phyloP scores from a whole-genome alignment of 2,797 vertebrate species.

The Myiotriccus ornatus region DNA sequence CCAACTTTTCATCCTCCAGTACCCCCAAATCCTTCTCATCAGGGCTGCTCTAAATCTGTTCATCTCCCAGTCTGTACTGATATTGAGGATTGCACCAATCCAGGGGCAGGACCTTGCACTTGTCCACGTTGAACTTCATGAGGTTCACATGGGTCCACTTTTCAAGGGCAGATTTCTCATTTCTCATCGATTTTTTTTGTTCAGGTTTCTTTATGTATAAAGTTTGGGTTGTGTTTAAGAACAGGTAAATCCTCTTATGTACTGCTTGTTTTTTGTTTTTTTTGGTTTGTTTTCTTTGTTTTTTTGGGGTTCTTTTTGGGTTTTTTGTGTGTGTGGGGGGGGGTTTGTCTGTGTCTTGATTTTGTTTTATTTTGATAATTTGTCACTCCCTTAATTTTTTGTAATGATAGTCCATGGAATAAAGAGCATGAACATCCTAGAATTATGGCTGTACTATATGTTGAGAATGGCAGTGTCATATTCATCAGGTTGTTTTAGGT shows the following conservation, averaged over 20 bases:
- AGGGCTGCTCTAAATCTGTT: background rate
- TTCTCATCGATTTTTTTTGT: background rate
- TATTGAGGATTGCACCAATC: rapidly evolving
- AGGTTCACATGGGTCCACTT: background rate
- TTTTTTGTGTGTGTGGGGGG: background rate
- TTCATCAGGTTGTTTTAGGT: background rate
- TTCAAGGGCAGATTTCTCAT: background rate
- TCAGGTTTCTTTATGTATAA: background rate
- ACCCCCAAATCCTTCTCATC: rapidly evolving
- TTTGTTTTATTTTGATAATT: background rate
- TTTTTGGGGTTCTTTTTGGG: background rate
- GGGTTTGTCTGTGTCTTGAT: rapidly evolving
- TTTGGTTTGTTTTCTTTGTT: background rate
- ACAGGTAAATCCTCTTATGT: background rate
- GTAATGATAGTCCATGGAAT: background rate
- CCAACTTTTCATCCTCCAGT: background rate
- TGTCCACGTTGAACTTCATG: background rate
- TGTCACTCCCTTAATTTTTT: background rate
- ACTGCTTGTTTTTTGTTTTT: background rate
- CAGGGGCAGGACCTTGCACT: background rate
- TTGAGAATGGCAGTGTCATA: background rate
- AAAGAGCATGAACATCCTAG: background rate
- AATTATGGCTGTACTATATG: background rate
- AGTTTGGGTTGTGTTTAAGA: background rate
- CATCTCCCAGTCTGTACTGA: background rate